Percentiles rank a stretch among this genome's conserved stretches.
phyloP scores from a whole-genome alignment of 2,888 invertebrate species.

The Xestoiulus laeticollis region DNA sequence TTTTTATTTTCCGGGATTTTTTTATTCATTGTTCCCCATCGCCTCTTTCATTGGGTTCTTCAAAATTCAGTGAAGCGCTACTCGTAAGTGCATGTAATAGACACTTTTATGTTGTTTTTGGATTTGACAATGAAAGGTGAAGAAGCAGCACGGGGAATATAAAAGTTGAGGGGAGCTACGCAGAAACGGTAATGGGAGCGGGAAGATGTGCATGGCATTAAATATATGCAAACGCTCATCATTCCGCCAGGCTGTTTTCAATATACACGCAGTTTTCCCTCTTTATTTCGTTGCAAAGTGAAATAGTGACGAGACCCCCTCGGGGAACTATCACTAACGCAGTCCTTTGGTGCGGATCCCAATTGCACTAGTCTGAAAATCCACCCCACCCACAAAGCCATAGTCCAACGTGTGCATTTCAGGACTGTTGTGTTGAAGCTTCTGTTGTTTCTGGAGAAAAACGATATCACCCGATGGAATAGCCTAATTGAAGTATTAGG shows the following conservation, averaged over 20 bases:
- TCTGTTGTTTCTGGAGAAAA: background rate
- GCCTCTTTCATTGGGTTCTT: constrained; percentile 28
- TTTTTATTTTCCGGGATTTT: constrained; percentile 23
- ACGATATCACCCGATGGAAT: constrained; percentile 16
- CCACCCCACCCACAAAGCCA: background rate
- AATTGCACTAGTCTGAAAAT: background rate
- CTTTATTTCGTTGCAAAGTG: constrained; percentile 16
- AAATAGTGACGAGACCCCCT: constrained; percentile 11
- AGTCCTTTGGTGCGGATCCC: constrained; percentile 23
- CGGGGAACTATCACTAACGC: constrained; percentile 29
- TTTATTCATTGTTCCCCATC: constrained; percentile 33
- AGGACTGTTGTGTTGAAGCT: background rate
- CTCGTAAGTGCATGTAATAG: constrained; percentile 34
- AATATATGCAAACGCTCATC: constrained; percentile 28
- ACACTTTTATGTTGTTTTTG: constrained; percentile 37
- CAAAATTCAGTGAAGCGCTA: constrained; percentile 34
- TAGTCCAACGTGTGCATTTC: background rate
- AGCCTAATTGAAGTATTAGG: constrained; percentile 5
- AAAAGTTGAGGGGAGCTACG: background rate
- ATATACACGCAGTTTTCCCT: background rate
- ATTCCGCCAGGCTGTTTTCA: constrained; percentile 18
- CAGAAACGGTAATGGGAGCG: background rate
- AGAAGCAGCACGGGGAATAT: constrained; percentile 15
- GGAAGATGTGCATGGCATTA: background rate
- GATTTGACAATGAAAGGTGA: constrained; percentile 37